Evolutionary conservation across 1,140 invertebrate genomes (phyloP), one percentile per base, ranked within the genome.

Genomic region (Notospermus geniculatus): DNA sequence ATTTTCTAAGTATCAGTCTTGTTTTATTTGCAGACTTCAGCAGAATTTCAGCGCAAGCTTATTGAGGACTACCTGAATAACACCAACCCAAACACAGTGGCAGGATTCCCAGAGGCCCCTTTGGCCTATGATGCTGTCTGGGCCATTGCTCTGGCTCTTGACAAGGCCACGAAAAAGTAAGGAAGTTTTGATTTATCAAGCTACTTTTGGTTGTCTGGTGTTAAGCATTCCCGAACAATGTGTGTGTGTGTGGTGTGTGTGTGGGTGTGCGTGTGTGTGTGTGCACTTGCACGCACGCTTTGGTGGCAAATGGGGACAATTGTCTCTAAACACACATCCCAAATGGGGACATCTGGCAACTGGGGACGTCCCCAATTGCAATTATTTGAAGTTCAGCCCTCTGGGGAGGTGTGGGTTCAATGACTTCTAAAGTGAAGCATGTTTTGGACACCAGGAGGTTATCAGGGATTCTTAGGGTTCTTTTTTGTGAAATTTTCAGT

Each of bases 101-200:
- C 75, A 1, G 97, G 97, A 1, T 98, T 97, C 80, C 94, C 96
- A 75, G 97, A 99, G 83, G 95, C 97, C 0, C 97, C 97, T 0
- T 80, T 99, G 32, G 97, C 97, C 17, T 99, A 99, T 75, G 97
- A 99, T 82, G 97, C 97, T 29, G 92, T 99, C 43, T 99, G 97
- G 97, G 93, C 94, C 23, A 89, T 97, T 22, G 95, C 95, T 41
- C 83, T 97, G 72, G 97, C 97, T 17, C 92, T 99, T 66, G 98
- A 99, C 81, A 95, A 93, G 80, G 95, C 95, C 2, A 66, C 69
- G n/a, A 65, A 61, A n/a, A 71, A 63, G 77, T 80, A 61, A 52
- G 58, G 32, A 52, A 61, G 17, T 41, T 27, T 59, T 30, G n/a
- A 54, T 32, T 23, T 22, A 22, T 41, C n/a, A 15, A 52, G 2